A percentile compares a stretch with the other conserved stretches of the same genome.
These are phyloP conservation scores for Melanophora roralis DNA, from an alignment of 2,888 invertebrate species.

Conservation along the genomic window DNA sequence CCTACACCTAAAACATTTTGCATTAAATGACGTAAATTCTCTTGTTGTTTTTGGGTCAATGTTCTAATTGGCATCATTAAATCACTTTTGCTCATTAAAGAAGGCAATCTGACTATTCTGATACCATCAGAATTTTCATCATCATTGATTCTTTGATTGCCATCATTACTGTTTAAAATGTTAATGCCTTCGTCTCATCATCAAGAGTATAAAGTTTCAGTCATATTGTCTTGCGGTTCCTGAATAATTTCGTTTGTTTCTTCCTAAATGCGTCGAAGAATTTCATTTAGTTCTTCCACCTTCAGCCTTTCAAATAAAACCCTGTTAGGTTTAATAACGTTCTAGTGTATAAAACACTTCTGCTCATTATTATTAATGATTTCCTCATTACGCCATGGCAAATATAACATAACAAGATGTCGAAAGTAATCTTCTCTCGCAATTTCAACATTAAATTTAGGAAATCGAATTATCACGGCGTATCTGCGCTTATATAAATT, in stretches of 20 bases:
- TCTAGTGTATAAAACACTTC: neutral
- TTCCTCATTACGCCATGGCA: neutral
- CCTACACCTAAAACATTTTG: too few relatives aligned
- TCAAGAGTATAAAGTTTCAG: slow-evolving; percentile 16
- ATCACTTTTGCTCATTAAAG: neutral
- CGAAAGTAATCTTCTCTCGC: slow-evolving; percentile 5
- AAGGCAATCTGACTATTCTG: slow-evolving; percentile 19
- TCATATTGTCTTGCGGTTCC: neutral
- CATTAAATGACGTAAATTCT: slow-evolving; percentile 22
- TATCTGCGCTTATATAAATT: neutral
- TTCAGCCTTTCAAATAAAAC: neutral
- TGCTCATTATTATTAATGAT: neutral
- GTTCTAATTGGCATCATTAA: neutral
- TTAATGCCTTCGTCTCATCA: slow-evolving; percentile 24
- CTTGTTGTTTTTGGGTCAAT: slow-evolving; percentile 16
- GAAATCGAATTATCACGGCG: neutral
- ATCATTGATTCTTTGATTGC: neutral
- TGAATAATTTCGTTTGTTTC: neutral
- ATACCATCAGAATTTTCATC: neutral
- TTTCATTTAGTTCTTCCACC: slow-evolving; percentile 12
- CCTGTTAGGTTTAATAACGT: neutral
- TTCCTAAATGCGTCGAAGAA: neutral
- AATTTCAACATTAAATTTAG: neutral
- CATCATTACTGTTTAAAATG: slow-evolving; percentile 1
- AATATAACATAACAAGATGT: neutral